Percentiles rank a stretch among this genome's conserved stretches.
Evolutionary conservation across 2,113 vertebrate species (phyloP).

Genomic region (Porphyrio hochstetteri): DNA sequence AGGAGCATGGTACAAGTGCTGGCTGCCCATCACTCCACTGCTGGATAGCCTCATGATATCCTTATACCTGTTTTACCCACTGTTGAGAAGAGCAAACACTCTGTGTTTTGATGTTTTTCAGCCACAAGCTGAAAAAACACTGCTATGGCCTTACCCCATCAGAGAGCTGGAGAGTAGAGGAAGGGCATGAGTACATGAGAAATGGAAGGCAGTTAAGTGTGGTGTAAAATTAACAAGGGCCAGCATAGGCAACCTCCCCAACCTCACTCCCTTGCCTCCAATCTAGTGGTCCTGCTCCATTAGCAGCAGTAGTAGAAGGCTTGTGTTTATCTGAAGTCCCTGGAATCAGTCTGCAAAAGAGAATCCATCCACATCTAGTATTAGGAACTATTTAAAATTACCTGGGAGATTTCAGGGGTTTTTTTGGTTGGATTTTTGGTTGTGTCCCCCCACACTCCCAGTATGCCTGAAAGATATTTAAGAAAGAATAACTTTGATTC

Average conservation of each 20-base stretch:
- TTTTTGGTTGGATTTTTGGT: no score
- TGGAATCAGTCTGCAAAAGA: neutral
- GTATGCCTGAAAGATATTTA: neutral
- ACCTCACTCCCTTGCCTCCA: fast-evolving
- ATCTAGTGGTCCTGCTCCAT: fast-evolving
- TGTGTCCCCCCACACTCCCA: no score
- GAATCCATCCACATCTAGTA: neutral
- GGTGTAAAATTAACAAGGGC: neutral
- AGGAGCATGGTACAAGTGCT: fast-evolving
- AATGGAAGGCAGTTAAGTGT: neutral
- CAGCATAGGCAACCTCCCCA: neutral
- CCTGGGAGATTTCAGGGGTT: neutral
- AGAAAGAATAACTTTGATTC: neutral
- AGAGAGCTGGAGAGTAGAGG: neutral
- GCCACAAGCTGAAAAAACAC: neutral
- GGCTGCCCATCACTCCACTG: fast-evolving
- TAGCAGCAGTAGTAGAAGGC: neutral
- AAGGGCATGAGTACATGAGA: neutral
- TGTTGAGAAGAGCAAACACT: neutral
- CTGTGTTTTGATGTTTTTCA: neutral
- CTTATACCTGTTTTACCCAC: neutral
- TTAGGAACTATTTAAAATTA: neutral
- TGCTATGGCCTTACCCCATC: neutral
- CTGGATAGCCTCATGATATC: neutral
- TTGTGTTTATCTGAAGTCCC: neutral